Base-by-base conservation (phyloP, 2,888 invertebrate species). In the Orthosia gothica region DNA sequence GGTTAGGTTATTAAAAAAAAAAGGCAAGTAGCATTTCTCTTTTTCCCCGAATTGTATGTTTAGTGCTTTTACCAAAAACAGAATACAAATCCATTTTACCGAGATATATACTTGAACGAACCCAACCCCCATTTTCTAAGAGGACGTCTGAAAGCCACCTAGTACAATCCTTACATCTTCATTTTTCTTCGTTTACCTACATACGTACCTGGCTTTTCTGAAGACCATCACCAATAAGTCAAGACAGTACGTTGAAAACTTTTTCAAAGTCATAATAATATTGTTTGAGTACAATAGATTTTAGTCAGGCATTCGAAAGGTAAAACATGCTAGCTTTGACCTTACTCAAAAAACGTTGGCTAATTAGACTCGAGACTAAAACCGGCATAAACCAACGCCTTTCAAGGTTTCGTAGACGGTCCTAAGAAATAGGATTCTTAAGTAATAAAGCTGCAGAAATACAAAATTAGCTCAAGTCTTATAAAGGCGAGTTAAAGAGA, bases 381-480 rank as follows among this genome's bases (percentile, higher is more conserved):
- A 54, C 5, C 15, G 20, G 16, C 15, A 66, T n/a, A 7, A 49
- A 23, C 12, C 18, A 26, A 32, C 16, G 40, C 32, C 18, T 7
- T 23, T 40, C 12, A 12, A 57, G 49, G 5, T 18, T 15, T 58
- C 1, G 20, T 13, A 45, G 13, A 59, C 3, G 7, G 9, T 13
- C 47, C 55, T 23, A 74, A 47, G 52, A 47, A 76, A n/a, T 20
- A 54, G 40, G 20, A 23, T 20, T 57, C 20, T 13, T 18, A 23
- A 62, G 49, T 16, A 26, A 55, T 62, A 76, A 50, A 70, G 49
- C 45, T 50, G 40, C 23, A 26, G 26, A 26, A 26, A 3, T 26
- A 55, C 45, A 13, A 50, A 71, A 78, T 71, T 52, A 66, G 13
- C 32, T 52, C 47, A 52, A 52, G n/a, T 52, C 61, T 54, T n/a